Evolutionary conservation across 2,888 invertebrate species (phyloP).

Genomic region (Cryptocephalus moraei): DNA sequence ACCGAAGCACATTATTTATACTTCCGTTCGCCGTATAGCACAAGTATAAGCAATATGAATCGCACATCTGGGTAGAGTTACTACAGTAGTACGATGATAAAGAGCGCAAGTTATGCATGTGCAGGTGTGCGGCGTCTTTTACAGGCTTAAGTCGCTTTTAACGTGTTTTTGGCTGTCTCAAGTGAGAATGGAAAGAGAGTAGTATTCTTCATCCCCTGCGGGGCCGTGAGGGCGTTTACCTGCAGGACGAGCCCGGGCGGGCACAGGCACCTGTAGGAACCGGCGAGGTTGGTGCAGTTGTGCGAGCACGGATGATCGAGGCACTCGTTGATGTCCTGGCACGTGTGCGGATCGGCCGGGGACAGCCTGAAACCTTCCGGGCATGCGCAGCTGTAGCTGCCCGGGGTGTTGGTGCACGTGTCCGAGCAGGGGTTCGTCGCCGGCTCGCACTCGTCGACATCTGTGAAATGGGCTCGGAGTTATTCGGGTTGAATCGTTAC

Average conservation of each 20-base stretch:
- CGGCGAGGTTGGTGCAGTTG: slow-evolving; percentile 49
- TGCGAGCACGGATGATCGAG: slow-evolving; percentile 39
- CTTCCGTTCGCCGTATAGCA: no score
- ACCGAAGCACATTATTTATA: no score
- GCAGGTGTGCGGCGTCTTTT: no score
- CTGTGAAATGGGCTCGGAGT: slow-evolving; percentile 23
- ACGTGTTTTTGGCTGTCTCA: no score
- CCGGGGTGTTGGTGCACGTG: slow-evolving; percentile 43
- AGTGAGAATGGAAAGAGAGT: no score
- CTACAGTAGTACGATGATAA: no score
- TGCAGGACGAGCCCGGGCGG: slow-evolving; percentile 20
- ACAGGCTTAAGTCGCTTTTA: no score
- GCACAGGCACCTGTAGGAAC: slow-evolving; percentile 47
- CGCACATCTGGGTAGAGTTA: no score
- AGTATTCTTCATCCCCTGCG: slow-evolving; percentile 24
- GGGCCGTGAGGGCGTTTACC: slow-evolving; percentile 10
- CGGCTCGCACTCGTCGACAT: slow-evolving; percentile 38
- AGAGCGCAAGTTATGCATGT: no score
- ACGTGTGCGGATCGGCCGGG: slow-evolving; percentile 23
- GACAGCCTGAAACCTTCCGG: slow-evolving; percentile 39
- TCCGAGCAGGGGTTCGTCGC: slow-evolving; percentile 39
- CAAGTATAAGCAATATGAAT: no score
- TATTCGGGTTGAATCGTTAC: no score
- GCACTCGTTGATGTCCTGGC: slow-evolving; percentile 36
- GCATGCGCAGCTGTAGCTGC: slow-evolving; percentile 48